phyloP scores from a whole-genome alignment of 2,113 vertebrate species.

The Pontoporia blainvillei region DNA sequence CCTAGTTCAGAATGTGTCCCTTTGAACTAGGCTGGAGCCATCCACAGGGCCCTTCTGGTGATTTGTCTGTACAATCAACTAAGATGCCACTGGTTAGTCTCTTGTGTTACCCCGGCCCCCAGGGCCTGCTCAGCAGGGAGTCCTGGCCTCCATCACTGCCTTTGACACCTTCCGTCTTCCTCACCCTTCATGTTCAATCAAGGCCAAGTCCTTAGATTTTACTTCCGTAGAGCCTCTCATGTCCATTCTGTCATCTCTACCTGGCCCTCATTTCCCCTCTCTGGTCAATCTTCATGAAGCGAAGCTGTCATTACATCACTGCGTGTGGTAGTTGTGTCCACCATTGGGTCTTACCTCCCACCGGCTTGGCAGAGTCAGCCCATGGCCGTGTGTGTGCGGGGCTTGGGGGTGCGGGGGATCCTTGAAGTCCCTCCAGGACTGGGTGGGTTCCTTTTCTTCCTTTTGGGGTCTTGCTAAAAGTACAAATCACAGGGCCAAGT shows the following conservation, averaged over 20 bases:
- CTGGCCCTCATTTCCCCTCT: background rate
- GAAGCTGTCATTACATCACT: background rate
- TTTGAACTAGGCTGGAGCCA: background rate
- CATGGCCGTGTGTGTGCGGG: background rate
- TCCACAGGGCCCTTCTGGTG: background rate
- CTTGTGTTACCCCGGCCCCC: background rate
- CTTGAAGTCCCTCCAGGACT: background rate
- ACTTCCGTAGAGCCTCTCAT: too few species aligned
- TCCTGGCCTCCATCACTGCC: background rate
- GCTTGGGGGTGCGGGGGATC: background rate
- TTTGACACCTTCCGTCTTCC: background rate
- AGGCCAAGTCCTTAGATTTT: background rate
- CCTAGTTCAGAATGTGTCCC: background rate
- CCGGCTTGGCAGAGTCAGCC: background rate
- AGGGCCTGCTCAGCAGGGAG: background rate
- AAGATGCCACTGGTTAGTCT: background rate
- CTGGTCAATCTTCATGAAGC: background rate
- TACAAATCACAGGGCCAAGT: background rate
- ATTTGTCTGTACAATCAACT: too few species aligned
- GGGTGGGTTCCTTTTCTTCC: background rate
- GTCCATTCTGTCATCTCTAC: background rate
- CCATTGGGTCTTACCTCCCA: background rate
- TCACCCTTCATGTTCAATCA: background rate
- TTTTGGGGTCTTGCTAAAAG: background rate
- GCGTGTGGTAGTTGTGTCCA: too few species aligned